Conservation (phyloP, 92 coral and sea anemone genomes). For the Palythoa grandis region DNA sequence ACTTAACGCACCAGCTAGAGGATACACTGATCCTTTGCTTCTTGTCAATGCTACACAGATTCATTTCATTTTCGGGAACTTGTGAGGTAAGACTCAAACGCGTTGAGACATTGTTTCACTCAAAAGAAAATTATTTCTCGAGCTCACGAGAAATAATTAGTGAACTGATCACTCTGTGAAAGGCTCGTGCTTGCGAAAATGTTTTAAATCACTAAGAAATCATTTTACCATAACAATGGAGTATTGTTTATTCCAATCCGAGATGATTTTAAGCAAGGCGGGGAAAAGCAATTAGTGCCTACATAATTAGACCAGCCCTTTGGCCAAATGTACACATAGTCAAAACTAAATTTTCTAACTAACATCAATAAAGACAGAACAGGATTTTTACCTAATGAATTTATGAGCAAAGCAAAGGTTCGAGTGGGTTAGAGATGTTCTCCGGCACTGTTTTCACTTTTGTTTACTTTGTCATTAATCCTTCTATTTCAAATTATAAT, state of each 20-base stretch:
- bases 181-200: conserved; percentile 65
- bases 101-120: conserved; percentile 36
- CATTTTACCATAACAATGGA: conserved; percentile 61
- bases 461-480: conserved; percentile 73
- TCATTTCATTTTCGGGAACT: conserved; percentile 38
- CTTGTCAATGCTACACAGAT: conserved; percentile 42
- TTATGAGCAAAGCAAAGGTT: conserved; percentile 11
- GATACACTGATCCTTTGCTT: conserved; percentile 56
- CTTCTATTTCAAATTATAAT: conserved; percentile 64
- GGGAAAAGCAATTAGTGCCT: conserved; percentile 63
- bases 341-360: conserved; percentile 46
- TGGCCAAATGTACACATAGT: conserved; percentile 42
- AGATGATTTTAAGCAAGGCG: conserved; percentile 56
- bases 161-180: conserved; percentile 61
- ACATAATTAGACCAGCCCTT: conserved; percentile 61
- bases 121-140: conserved; percentile 12
- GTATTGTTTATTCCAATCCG: conserved; percentile 60
- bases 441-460: conserved; percentile 38
- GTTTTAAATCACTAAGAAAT: conserved; percentile 64
- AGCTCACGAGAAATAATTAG: conserved; percentile 39
- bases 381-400: conserved; percentile 10
- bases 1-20: conserved; percentile 62
- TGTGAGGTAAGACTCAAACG: conserved; percentile 18
- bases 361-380: conserved; percentile 35
- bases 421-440: conserved; percentile 39